Percentiles rank a stretch among this genome's conserved stretches.
Conservation (phyloP, 2,113 vertebrate species). For the Scartelaos histophorus region DNA sequence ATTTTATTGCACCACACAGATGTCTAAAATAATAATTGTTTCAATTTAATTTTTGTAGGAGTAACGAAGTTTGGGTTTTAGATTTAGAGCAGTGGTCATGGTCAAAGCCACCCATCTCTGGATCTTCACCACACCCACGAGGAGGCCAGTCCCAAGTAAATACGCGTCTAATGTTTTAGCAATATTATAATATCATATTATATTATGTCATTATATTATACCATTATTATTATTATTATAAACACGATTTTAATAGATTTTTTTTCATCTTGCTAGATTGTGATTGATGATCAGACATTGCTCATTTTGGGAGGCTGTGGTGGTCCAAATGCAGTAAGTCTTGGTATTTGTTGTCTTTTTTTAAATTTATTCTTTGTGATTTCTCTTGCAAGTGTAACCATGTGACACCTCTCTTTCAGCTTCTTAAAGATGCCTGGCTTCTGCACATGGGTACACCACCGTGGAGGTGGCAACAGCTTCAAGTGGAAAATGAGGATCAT, state of each 20-base stretch:
- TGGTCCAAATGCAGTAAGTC: slow-evolving; percentile 96
- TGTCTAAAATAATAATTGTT: not conserved
- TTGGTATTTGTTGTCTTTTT: not conserved
- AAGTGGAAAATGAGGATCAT: slow-evolving; percentile 95
- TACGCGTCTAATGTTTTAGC: not conserved
- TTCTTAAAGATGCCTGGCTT: slow-evolving; percentile 96
- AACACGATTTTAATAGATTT: not conserved
- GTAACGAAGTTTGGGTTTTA: slow-evolving; percentile 95
- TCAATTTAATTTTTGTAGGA: slow-evolving; percentile 75
- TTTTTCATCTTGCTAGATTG: slow-evolving; percentile 78
- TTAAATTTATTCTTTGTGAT: not conserved
- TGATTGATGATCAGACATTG: slow-evolving; percentile 90
- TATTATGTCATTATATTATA: too few relatives aligned
- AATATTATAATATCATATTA: too few relatives aligned
- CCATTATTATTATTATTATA: too few relatives aligned
- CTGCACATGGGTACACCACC: slow-evolving; percentile 84
- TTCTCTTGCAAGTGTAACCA: not conserved
- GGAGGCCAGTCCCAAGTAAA: slow-evolving; percentile 96
- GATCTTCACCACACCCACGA: slow-evolving; percentile 88
- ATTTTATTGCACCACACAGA: not conserved
- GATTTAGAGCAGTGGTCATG: slow-evolving; percentile 98
- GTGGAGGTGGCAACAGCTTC: slow-evolving; percentile 95
- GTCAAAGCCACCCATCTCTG: slow-evolving; percentile 89
- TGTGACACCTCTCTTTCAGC: slow-evolving; percentile 67
- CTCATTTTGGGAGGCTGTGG: slow-evolving; percentile 96